Base-by-base conservation (phyloP, 2,797 vertebrate genomes). In the Scleropages formosus region DNA sequence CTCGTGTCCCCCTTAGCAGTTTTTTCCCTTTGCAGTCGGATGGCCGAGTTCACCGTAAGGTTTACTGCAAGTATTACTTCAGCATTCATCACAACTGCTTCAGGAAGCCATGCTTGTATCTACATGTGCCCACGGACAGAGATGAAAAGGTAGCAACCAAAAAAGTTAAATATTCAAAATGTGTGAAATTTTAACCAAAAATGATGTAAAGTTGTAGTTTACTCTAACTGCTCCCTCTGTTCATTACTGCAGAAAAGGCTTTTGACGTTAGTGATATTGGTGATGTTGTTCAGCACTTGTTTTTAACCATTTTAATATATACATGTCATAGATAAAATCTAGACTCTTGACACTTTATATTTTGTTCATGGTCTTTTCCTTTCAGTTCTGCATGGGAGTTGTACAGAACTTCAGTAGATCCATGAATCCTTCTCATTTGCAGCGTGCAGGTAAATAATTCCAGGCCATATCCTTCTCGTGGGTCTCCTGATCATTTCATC, bases 41-140 rank as follows among this genome's bases (percentile, higher is more conserved):
- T 27, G 58, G 61, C 15, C 62, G 49, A 31, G 31, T 76, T 49
- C 67, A 80, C 65, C 10, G 51, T 76, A 60, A 72, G 16, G 12
- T 49, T 91, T 98, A 96, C 74, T 99, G 96, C 90, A 89, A 87
- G 84, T 88, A 80, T 12, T 94, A 95, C 86, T 99, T 99, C 87
- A 93, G 88, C 79, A 93, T 94, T 9, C 84, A 90, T 12, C 81
- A 84, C 80, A 87, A 87, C 31, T 98, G 96, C 82, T 70, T 78
- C 13, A 91, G 89, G 86, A 74, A 82, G 79, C 75, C 75, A 3
- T 96, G 96, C 81, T 82, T 89, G 80, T 98, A 90, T 87, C 80
- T 77, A 53, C 96, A 99, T 60, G 83, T 94, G n/a, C 95, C 93
- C 59, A 65, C 83, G 71, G 84, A 92, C 71, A 90, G 89, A 0